These are phyloP conservation scores for Etheostoma cragini DNA, from an alignment of 2,113 vertebrate species.

Conservation along the genomic window DNA sequence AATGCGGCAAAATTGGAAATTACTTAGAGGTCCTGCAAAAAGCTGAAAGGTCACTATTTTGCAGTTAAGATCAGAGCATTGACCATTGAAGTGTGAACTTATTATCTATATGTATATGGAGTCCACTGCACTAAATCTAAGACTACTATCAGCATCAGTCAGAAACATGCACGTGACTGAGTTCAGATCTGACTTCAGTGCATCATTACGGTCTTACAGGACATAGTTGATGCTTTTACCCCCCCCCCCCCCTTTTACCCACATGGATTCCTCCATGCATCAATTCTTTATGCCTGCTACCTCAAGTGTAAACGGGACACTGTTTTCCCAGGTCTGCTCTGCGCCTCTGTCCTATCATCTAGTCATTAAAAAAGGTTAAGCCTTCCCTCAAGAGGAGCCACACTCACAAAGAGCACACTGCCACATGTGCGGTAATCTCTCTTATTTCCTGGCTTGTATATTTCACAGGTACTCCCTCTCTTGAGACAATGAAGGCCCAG, in stretches of 20 bases:
- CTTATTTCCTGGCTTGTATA: constrained; percentile 12
- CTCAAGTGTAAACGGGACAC: constrained; percentile 70
- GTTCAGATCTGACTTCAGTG: constrained; percentile 34
- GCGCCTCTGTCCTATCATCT: constrained; percentile 39
- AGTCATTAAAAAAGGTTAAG: constrained; percentile 42
- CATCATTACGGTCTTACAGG: constrained; percentile 33
- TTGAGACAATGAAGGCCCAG: constrained; percentile 46
- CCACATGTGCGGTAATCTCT: constrained; percentile 35
- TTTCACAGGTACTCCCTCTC: constrained; percentile 32
- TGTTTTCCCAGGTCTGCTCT: constrained; percentile 52
- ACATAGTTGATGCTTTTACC: constrained; percentile 15
- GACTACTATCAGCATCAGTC: not conserved
- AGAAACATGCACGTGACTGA: constrained; percentile 1
- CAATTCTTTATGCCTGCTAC: constrained; percentile 70
- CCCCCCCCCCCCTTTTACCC: constrained; percentile 38
- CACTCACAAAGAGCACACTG: constrained; percentile 29
- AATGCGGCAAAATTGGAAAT: constrained; percentile 8
- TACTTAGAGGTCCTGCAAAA: constrained; percentile 11
- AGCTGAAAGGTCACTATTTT: constrained; percentile 11
- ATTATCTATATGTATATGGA: constrained; percentile 28
- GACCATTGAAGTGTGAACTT: constrained; percentile 9
- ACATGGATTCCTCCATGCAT: constrained; percentile 56
- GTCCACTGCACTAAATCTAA: constrained; percentile 27
- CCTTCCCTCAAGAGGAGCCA: constrained; percentile 33
- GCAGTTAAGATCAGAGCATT: not conserved